These are phyloP conservation scores for Eudyptes chrysolophus DNA, from an alignment of 2,113 vertebrate species.

Conservation along the genomic window DNA sequence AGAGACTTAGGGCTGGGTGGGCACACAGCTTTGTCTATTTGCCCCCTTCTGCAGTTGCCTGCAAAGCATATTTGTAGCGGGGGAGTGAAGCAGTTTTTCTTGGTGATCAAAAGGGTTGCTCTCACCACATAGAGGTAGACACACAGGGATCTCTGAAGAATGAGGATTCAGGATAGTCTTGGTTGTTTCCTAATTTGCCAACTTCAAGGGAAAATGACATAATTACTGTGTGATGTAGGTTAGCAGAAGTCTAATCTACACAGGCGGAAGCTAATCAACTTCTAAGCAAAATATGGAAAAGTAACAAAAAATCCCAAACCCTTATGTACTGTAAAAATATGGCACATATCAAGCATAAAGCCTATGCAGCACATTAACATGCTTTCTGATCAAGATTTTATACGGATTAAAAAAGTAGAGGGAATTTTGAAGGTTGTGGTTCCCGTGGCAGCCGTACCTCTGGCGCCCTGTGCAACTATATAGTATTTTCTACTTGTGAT, in stretches of 20 bases:
- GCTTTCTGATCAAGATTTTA: background rate
- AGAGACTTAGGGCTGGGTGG: background rate
- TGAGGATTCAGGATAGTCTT: background rate
- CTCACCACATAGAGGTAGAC: background rate
- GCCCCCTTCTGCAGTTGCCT: background rate
- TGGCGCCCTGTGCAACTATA: background rate
- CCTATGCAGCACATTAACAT: background rate
- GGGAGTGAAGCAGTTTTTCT: background rate
- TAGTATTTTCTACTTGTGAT: background rate
- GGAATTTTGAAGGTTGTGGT: background rate
- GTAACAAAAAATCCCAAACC: background rate
- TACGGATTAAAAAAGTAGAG: background rate
- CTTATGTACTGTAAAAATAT: background rate
- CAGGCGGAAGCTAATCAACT: background rate
- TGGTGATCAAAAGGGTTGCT: background rate
- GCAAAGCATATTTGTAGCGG: background rate
- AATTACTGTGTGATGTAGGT: background rate
- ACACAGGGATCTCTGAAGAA: background rate
- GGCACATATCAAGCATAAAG: background rate
- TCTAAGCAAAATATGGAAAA: background rate
- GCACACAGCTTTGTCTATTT: background rate
- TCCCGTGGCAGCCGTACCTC: background rate
- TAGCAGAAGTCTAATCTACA: background rate
- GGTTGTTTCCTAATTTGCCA: background rate
- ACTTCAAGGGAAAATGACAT: background rate